These are phyloP conservation scores for Mythimna pallens DNA, from an alignment of 2,888 invertebrate genomes.

Conservation along the genomic window DNA sequence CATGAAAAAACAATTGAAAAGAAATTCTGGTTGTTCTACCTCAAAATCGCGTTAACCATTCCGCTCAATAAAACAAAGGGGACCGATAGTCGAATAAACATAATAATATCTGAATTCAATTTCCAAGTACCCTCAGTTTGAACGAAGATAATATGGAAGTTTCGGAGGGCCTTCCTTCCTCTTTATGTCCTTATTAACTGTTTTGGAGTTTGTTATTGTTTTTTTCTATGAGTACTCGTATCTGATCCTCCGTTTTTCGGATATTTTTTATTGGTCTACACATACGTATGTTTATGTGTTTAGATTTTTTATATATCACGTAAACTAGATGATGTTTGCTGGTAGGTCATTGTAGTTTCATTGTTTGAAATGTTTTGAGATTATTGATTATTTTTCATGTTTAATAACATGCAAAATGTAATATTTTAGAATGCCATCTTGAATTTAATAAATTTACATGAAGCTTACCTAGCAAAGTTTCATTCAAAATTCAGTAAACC, in stretches of 20 bases:
- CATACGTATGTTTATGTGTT: too few relatives aligned
- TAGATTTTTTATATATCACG: too few relatives aligned
- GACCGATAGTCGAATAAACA: slow-evolving; percentile 73
- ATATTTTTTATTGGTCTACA: not conserved
- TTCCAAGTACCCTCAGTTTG: slow-evolving; percentile 65
- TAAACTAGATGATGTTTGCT: too few relatives aligned
- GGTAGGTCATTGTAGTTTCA: too few relatives aligned
- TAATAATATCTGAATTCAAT: slow-evolving; percentile 78
- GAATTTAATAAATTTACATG: too few relatives aligned
- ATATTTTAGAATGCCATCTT: too few relatives aligned
- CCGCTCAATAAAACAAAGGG: slow-evolving; percentile 70
- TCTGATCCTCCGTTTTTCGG: not conserved
- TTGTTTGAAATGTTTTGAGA: not conserved
- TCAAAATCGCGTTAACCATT: slow-evolving; percentile 65
- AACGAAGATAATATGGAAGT: slow-evolving; percentile 68
- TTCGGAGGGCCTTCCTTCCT: slow-evolving; percentile 55
- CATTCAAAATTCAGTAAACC: too few relatives aligned
- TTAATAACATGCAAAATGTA: too few relatives aligned
- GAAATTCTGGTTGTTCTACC: slow-evolving; percentile 49
- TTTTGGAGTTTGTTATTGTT: slow-evolving; percentile 40
- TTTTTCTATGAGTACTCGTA: not conserved
- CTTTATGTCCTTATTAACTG: slow-evolving; percentile 51
- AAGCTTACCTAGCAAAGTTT: too few relatives aligned
- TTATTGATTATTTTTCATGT: too few relatives aligned
- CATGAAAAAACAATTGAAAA: slow-evolving; percentile 53